Base-by-base conservation (phyloP, 2,888 invertebrate species). In the Netelia virgata region DNA sequence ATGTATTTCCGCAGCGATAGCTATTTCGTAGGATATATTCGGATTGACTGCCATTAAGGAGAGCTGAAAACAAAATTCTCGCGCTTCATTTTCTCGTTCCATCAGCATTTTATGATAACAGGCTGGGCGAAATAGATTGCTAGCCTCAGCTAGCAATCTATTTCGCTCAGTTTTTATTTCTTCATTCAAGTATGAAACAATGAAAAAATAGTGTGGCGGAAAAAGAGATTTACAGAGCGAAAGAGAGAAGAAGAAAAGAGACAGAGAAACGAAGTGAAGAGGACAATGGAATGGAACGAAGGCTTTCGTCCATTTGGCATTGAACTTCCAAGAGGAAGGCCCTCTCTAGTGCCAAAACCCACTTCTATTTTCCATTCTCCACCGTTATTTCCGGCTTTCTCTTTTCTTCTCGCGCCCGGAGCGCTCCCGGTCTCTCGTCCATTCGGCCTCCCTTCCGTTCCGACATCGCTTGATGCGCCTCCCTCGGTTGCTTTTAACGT, bases 401-500 rank as follows among this genome's bases (percentile, higher is more conserved):
- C 57, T 80, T 50, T 83, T 80, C 68, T 73, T 70, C 68, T 64
- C 72, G 61, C 72, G 10, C 68, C 50, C 36, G 18, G 41, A 59
- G 61, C 55, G 55, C 79, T 61, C 73, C 10, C 23, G 36, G 59
- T 23, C 69, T 43, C 77, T 61, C 73, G 74, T 74, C 81, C 83
- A 77, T 77, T 83, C 66, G 84, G 59, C 59, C 69, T 78, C 68
- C 70, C 83, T 84, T 86, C 86, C 80, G 85, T 85, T 78, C 68
- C 81, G 64, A 61, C 80, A 85, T 85, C 75, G 76, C 80, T 82
- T 80, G 66, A 55, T 66, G 43, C 57, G 6, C 66, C 64, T 53
- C 55, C 50, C 63, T 50, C 47, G 66, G 83, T 76, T 81, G 84
- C 86, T 87, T 87, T 87, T 87, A 87, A 86, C 78, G 77, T 76